Base-by-base conservation (phyloP, 1,140 invertebrate genomes). In the Bombyx mandarina region DNA sequence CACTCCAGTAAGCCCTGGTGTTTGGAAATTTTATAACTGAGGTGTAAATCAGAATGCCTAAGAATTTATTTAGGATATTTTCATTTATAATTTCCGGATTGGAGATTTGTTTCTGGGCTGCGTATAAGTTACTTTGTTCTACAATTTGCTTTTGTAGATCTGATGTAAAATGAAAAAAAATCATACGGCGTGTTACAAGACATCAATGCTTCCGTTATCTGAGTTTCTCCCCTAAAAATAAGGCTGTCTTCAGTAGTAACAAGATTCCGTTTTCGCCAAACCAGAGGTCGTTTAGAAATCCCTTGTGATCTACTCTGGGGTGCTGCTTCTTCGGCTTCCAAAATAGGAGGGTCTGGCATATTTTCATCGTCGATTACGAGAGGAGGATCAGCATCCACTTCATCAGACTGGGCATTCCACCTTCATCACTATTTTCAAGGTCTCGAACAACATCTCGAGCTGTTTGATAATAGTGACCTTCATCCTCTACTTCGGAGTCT, bases 391-490 rank as follows among this genome's bases (percentile, higher is more conserved):
- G 52, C 52, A 53, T 53, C 43, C 52, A 53, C 52, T 53, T 53
- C 43, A 53, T 53, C 52, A 53, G 52, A 53, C 52, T 53, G 52
- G 52, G 52, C 52, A 53, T 53, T 53, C 52, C 43, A 53, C 43
- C 52, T 45, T 53, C 52, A 53, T 53, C 52, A 53, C 52, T 53
- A 53, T 45, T 53, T 53, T 53, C 52, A 53, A 53, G 52, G 52
- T 53, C 52, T 44, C 52, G 52, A 53, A 53, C 6, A 53, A 53
- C 52, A 53, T 53, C 52, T 53, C 52, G 52, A 53, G 52, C 52
- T 53, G 52, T 53, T 53, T 53, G 52, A 53, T 53, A 53, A 53
- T 53, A 53, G 52, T 53, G 52, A 53, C 52, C 52, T 53, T 53
- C 52, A 53, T 53, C 52, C 52, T 53, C 52, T 53, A 53, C 52